These are phyloP conservation scores for Aphyosemion australe DNA, from an alignment of 2,113 vertebrate species.

Conservation along the genomic window DNA sequence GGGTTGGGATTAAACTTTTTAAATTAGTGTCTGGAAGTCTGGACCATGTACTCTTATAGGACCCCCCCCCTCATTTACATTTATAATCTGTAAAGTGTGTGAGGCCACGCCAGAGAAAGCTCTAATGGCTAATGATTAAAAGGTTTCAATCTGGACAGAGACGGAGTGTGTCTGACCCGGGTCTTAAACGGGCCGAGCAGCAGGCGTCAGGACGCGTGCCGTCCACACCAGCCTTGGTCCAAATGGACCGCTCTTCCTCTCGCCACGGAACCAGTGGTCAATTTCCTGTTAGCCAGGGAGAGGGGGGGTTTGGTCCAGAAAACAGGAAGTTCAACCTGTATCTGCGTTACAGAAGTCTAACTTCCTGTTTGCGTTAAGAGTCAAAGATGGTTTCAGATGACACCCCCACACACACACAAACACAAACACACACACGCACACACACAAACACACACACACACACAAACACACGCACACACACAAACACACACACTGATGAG, in stretches of 20 bases:
- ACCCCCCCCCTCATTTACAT: slow-evolving; percentile 57
- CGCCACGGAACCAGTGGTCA: neutral
- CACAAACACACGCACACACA: too few relatives aligned
- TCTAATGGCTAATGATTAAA: slow-evolving; percentile 74
- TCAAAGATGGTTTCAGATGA: too few relatives aligned
- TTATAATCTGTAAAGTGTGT: slow-evolving; percentile 65
- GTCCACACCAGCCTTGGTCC: too few relatives aligned
- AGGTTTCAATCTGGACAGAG: slow-evolving; percentile 35
- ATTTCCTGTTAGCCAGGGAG: neutral
- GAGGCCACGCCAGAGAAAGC: slow-evolving; percentile 59
- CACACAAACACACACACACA: too few relatives aligned
- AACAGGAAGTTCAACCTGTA: neutral
- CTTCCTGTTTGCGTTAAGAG: neutral
- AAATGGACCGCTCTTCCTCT: neutral
- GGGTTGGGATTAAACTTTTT: slow-evolving; percentile 76
- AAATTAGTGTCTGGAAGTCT: slow-evolving; percentile 73
- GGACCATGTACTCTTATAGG: slow-evolving; percentile 52
- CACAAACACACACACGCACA: too few relatives aligned
- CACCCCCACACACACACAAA: too few relatives aligned
- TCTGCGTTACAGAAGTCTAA: neutral
- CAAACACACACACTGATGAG: too few relatives aligned
- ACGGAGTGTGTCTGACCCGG: slow-evolving; percentile 36
- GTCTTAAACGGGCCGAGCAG: slow-evolving; percentile 5
- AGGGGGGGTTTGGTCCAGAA: neutral
- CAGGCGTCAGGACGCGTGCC: slow-evolving; percentile 1